Evolutionary conservation across 1,140 invertebrate genomes (phyloP).

Genomic region (Panulirus ornatus): DNA sequence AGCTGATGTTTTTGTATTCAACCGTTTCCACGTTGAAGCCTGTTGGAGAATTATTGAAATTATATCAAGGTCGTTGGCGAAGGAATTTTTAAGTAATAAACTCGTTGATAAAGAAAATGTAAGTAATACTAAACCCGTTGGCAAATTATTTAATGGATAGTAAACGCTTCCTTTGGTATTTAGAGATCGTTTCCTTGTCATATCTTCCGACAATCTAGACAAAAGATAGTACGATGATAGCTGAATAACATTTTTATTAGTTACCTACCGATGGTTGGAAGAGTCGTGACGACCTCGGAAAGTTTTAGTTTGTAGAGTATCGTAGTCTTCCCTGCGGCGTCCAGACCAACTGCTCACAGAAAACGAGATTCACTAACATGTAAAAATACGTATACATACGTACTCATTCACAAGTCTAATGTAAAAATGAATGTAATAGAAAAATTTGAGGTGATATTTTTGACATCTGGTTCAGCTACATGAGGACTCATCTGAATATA

Average conservation of each 20-base stretch:
- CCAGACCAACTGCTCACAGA: slow-evolving; percentile 79
- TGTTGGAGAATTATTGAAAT: neutral
- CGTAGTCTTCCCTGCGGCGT: slow-evolving; percentile 83
- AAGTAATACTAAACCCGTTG: neutral
- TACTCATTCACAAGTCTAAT: neutral
- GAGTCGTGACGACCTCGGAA: slow-evolving; percentile 83
- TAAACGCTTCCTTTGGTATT: neutral
- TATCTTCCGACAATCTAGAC: neutral
- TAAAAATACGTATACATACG: neutral
- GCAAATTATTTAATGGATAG: neutral
- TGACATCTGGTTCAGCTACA: too few species aligned
- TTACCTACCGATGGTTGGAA: slow-evolving; percentile 81
- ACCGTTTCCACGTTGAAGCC: slow-evolving; percentile 79
- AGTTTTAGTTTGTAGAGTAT: slow-evolving; percentile 83
- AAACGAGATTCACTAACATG: neutral
- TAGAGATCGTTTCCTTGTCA: neutral
- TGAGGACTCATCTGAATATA: too few species aligned
- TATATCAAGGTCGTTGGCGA: neutral
- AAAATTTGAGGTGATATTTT: neutral
- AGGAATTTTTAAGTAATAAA: neutral
- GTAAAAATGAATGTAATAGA: too few species aligned
- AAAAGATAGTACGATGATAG: neutral
- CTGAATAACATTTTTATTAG: neutral
- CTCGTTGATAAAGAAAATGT: neutral
- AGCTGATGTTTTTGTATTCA: slow-evolving; percentile 79